These are phyloP conservation scores for Serripes groenlandicus DNA, from an alignment of 2,888 invertebrate species.

Conservation along the genomic window DNA sequence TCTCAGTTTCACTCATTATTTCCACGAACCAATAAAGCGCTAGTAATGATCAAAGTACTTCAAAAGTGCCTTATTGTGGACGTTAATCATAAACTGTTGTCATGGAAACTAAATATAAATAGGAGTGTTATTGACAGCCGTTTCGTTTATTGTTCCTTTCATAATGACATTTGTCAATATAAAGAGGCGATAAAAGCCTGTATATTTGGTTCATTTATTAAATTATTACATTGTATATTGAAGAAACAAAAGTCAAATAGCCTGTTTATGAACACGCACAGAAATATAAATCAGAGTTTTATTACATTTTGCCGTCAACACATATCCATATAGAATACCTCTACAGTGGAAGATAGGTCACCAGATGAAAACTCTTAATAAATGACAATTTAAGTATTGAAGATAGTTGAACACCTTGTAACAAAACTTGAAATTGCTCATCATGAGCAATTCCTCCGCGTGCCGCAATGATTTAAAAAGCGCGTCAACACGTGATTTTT, in stretches of 20 bases:
- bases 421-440: neutral
- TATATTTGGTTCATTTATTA: neutral
- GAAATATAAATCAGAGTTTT: neutral
- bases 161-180: neutral
- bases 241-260: too few species aligned
- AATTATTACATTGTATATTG: neutral
- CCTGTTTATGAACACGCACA: neutral
- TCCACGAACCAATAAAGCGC: too few species aligned
- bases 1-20: too few species aligned
- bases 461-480: neutral
- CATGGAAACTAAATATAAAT: neutral
- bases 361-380: too few species aligned
- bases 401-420: too few species aligned
- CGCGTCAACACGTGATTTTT: too few species aligned
- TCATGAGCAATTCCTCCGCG: neutral
- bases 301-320: too few species aligned
- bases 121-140: neutral
- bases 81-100: neutral
- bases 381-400: too few species aligned
- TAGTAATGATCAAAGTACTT: too few species aligned
- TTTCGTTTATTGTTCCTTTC: neutral
- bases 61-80: too few species aligned
- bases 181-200: neutral
- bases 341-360: too few species aligned
- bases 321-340: too few species aligned